Evolutionary conservation across 2,797 vertebrate genomes (phyloP).

Genomic region (Clarias fuscus): DNA sequence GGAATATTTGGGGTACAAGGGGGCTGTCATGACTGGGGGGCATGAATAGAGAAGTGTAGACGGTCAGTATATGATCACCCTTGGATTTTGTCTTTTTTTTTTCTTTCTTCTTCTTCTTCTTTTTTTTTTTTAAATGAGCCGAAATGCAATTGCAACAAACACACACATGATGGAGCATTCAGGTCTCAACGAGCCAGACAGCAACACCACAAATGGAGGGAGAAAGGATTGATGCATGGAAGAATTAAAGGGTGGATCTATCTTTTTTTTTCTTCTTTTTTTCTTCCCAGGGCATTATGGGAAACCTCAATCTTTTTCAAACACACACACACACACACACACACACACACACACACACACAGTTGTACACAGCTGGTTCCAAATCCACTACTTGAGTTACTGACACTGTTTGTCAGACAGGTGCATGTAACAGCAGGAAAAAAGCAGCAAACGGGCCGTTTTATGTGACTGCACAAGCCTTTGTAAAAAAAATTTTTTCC

Average conservation of each 20-base stretch:
- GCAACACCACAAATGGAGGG: slow-evolving; percentile 56
- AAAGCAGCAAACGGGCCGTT: slow-evolving; percentile 56
- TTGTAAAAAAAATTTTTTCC: slow-evolving; percentile 63
- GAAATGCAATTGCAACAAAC: slow-evolving; percentile 41
- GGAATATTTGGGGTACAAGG: slow-evolving; percentile 47
- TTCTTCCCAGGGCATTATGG: slow-evolving; percentile 51
- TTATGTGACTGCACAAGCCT: slow-evolving; percentile 75
- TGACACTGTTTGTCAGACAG: slow-evolving; percentile 75
- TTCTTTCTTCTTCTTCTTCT: background rate
- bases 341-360: slow-evolving; percentile 53
- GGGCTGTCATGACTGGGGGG: slow-evolving; percentile 6
- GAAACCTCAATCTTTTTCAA: slow-evolving; percentile 39
- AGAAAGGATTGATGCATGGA: slow-evolving; percentile 44
- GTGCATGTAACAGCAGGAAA: slow-evolving; percentile 73
- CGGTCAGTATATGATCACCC: slow-evolving; percentile 44
- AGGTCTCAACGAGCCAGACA: slow-evolving; percentile 72
- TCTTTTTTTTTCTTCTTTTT: slow-evolving; percentile 50
- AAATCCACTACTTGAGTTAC: slow-evolving; percentile 70
- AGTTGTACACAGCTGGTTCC: slow-evolving; percentile 58
- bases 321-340: background rate
- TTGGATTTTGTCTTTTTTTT: slow-evolving; percentile 35
- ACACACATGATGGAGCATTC: slow-evolving; percentile 63
- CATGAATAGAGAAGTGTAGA: slow-evolving; percentile 42
- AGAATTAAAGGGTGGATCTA: slow-evolving; percentile 60
- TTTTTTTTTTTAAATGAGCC: slow-evolving; percentile 50